A percentile compares a stretch with the other conserved stretches of the same genome.
phyloP scores from a whole-genome alignment of 2,797 vertebrate species.

The Trichosurus vulpecula region DNA sequence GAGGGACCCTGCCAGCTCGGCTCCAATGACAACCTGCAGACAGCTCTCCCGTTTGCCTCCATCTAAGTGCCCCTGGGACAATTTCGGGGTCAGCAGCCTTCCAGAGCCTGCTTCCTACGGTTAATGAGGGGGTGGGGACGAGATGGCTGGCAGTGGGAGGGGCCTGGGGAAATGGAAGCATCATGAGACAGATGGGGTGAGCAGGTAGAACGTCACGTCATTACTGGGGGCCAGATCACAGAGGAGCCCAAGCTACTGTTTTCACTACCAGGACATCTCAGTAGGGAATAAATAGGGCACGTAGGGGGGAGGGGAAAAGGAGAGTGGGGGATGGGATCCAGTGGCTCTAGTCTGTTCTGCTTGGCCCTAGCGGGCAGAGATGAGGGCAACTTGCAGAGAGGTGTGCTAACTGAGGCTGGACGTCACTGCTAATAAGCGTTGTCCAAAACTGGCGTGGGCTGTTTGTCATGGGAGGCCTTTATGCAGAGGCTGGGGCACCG shows the following conservation, averaged over 20 bases:
- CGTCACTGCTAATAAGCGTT: neutral
- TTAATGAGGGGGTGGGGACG: neutral
- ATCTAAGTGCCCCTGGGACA: neutral
- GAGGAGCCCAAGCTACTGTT: neutral
- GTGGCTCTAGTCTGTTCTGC: neutral
- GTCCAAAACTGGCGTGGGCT: too few species aligned
- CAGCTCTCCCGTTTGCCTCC: neutral
- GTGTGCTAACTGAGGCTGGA: neutral
- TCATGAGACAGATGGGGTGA: neutral
- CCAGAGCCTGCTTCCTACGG: neutral
- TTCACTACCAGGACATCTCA: neutral
- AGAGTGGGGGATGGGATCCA: neutral
- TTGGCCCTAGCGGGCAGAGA: neutral
- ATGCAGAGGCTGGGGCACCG: neutral
- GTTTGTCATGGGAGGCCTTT: neutral
- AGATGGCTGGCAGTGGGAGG: neutral
- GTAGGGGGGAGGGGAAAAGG: neutral
- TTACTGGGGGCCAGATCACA: neutral
- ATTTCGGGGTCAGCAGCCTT: neutral
- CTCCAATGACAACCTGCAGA: neutral
- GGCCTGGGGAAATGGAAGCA: neutral
- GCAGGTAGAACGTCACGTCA: neutral
- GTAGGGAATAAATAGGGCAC: neutral
- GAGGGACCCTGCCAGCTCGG: neutral
- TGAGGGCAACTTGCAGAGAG: neutral